A percentile compares a stretch with the other conserved stretches of the same genome.
phyloP scores from a whole-genome alignment of 2,797 vertebrate genomes.

The Pipistrellus pygmaeus region DNA sequence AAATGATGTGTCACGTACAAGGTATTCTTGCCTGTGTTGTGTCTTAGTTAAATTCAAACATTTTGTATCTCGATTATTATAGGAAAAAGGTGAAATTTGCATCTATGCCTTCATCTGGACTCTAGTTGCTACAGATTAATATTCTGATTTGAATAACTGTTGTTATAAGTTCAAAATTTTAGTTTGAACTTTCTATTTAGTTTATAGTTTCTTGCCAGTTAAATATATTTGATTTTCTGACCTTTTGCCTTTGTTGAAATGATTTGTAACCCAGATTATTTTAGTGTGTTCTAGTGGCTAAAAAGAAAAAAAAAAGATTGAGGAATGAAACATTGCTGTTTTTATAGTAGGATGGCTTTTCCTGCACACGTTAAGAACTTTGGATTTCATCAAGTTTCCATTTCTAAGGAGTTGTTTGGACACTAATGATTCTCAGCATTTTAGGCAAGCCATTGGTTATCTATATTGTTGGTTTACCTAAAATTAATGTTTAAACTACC shows the following conservation, averaged over 20 bases:
- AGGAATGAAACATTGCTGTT: conserved; percentile 45
- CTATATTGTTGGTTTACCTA: conserved; percentile 3
- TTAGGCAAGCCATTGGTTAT: neutral
- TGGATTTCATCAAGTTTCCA: conserved; percentile 48
- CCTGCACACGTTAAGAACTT: conserved; percentile 29
- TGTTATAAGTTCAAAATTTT: conserved; percentile 54
- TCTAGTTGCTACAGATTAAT: conserved; percentile 11
- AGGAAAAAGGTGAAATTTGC: neutral
- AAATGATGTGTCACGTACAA: neutral
- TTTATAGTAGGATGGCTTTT: conserved; percentile 55
- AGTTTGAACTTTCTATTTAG: conserved; percentile 59
- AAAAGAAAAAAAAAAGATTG: conserved; percentile 15
- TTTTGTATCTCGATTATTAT: neutral
- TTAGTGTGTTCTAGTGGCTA: conserved; percentile 42
- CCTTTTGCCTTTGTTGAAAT: conserved; percentile 69
- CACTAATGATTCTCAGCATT: neutral
- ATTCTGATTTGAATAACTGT: conserved; percentile 44
- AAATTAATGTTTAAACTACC: conserved; percentile 22
- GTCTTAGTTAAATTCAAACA: neutral
- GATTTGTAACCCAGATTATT: conserved; percentile 69
- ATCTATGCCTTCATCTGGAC: neutral
- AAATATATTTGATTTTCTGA: conserved; percentile 64
- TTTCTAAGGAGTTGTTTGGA: conserved; percentile 51
- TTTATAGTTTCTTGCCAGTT: conserved; percentile 46
- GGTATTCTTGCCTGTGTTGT: neutral